phyloP scores from a whole-genome alignment of 2,888 invertebrate genomes.

The Amblyteles armatorius region DNA sequence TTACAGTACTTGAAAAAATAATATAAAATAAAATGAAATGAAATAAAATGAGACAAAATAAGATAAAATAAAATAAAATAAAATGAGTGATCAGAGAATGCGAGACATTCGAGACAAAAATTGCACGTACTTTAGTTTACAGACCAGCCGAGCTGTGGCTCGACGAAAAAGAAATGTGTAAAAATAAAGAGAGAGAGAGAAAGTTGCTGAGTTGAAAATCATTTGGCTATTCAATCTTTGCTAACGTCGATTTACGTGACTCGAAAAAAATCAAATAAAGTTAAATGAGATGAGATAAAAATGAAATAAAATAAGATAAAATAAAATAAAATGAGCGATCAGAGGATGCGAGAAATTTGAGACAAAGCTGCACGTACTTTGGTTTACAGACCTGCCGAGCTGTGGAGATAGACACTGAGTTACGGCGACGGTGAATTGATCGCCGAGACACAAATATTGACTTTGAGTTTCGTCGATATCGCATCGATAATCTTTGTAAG shows the following conservation, averaged over 20 bases:
- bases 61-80: too few relatives aligned
- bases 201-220: not conserved
- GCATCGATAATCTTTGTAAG: not conserved
- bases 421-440: too few relatives aligned
- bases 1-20: too few relatives aligned
- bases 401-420: too few relatives aligned
- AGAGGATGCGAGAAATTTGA: conserved; percentile 2
- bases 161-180: conserved; percentile 5
- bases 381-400: not conserved
- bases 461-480: not conserved
- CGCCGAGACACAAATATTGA: too few relatives aligned
- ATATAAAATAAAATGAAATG: too few relatives aligned
- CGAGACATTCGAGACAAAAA: not conserved
- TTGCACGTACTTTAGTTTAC: not conserved
- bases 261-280: too few relatives aligned
- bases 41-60: too few relatives aligned
- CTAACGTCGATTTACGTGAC: too few relatives aligned
- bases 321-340: not conserved
- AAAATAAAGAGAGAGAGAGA: conserved; percentile 38
- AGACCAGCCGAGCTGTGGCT: not conserved
- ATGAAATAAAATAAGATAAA: too few relatives aligned
- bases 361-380: not conserved
- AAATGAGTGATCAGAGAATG: not conserved
- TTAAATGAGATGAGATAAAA: too few relatives aligned
- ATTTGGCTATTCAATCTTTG: not conserved